phyloP scores from a whole-genome alignment of 2,797 vertebrate species.

The Capromys pilorides region DNA sequence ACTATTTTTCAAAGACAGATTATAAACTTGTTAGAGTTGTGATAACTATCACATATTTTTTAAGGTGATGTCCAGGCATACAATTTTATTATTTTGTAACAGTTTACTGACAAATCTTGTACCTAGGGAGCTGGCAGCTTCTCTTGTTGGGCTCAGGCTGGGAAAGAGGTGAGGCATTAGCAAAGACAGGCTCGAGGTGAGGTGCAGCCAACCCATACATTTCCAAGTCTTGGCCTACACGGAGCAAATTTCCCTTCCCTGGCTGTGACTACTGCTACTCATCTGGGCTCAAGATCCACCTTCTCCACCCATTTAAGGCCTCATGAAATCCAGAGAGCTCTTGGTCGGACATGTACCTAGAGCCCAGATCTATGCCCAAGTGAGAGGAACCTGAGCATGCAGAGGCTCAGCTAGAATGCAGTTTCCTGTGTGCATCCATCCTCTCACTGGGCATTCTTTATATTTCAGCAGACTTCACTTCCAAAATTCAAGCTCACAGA shows the following conservation, averaged over 20 bases:
- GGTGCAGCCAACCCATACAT: background rate
- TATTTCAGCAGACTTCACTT: fast-evolving
- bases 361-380: fast-evolving
- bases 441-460: fast-evolving
- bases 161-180: background rate
- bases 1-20: background rate
- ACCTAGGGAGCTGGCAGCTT: background rate
- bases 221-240: fast-evolving
- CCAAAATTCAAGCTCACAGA: background rate
- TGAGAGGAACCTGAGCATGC: fast-evolving
- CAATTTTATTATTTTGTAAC: background rate
- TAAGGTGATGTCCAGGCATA: fast-evolving
- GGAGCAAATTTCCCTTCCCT: background rate
- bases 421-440: background rate
- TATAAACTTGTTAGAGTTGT: background rate
- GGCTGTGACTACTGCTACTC: background rate
- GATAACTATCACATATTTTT: too few relatives aligned
- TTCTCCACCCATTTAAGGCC: fast-evolving
- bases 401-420: fast-evolving
- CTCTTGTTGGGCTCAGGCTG: background rate
- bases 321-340: too few relatives aligned
- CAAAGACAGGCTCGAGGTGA: too few relatives aligned
- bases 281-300: too few relatives aligned
- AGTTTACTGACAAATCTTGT: background rate
- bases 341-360: fast-evolving